Base-by-base conservation (phyloP, 2,888 invertebrate species). In the Torymus aiolomorphi region DNA sequence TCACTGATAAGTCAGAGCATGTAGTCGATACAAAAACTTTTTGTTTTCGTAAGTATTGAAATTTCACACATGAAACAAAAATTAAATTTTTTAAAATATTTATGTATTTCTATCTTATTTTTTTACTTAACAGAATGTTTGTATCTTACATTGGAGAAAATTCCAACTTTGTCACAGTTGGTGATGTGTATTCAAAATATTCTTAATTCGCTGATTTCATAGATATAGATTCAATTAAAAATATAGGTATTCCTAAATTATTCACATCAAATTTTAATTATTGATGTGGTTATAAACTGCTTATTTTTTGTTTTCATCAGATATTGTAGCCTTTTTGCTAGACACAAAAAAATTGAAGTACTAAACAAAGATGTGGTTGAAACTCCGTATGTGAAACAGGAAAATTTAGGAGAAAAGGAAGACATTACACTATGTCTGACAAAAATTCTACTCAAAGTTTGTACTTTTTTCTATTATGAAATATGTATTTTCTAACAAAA, bases 271-370 rank as follows among this genome's bases (percentile, higher is more conserved):
- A 42, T 59, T 11, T 52, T 51, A 31, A 31, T 62, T 61, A 13
- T 49, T 42, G 52, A n/a, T n/a, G 14, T 5, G 2, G 20, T 52
- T 2, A 18, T 13, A 31, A 14, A 20, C 0, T 57, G 2, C 12
- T 16, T 10, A 13, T 56, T 57, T 62, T 24, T 51, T 51, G 3
- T 66, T 56, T 24, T 20, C 70, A 73, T 18, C 72, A 84, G 86
- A 85, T 82, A 83, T 87, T 57, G 54, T 82, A 2, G 80, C 82
- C 0, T 86, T 87, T 79, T 77, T 87, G 52, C 73, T 85, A 31
- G 78, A 84, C 66, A 85, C 86, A 8, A 52, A 83, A 12, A 83
- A 79, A 76, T 87, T 56, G 81, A 76, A 31, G 56, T 78, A 5
- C 51, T 67, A 31, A 31, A 31, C 31, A 2, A 24, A 24, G 31